Conservation (phyloP, 2,888 invertebrate genomes). For the Pharmacophagus antenor region DNA sequence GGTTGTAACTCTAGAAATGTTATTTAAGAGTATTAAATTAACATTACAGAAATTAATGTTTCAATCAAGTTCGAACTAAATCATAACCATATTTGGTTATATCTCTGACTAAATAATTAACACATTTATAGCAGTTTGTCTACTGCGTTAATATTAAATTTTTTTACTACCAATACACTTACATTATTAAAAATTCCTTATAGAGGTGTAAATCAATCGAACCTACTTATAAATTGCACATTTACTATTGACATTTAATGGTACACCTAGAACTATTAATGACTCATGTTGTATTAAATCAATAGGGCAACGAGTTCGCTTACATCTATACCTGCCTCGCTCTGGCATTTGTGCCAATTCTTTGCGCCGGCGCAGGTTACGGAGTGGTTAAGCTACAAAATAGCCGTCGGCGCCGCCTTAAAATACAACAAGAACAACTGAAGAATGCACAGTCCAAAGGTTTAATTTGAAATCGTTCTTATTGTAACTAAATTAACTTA, state of each 20-base stretch:
- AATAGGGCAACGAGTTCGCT: slow-evolving; percentile 95
- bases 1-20: background rate
- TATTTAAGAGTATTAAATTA: background rate
- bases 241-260: slow-evolving; percentile 24
- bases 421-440: slow-evolving; percentile 89
- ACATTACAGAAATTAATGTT: background rate
- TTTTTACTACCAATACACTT: background rate
- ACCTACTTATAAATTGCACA: slow-evolving; percentile 26
- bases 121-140: background rate
- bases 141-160: background rate
- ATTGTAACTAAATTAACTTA: too few relatives aligned
- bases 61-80: background rate
- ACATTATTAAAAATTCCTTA: slow-evolving; percentile 21
- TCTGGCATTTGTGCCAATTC: slow-evolving; percentile 94
- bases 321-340: slow-evolving; percentile 97
- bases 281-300: slow-evolving; percentile 17
- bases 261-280: slow-evolving; percentile 8
- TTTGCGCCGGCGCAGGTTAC: slow-evolving; percentile 95
- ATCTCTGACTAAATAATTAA: background rate
- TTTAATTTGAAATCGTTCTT: too few relatives aligned
- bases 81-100: background rate
- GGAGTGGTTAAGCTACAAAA: slow-evolving; percentile 96
- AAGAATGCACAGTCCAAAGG: slow-evolving; percentile 76
- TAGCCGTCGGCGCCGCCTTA: slow-evolving; percentile 88
- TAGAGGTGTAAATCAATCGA: slow-evolving; percentile 6